Conservation (phyloP, 1,140 invertebrate species). For the Ostrea denselamellosa region DNA sequence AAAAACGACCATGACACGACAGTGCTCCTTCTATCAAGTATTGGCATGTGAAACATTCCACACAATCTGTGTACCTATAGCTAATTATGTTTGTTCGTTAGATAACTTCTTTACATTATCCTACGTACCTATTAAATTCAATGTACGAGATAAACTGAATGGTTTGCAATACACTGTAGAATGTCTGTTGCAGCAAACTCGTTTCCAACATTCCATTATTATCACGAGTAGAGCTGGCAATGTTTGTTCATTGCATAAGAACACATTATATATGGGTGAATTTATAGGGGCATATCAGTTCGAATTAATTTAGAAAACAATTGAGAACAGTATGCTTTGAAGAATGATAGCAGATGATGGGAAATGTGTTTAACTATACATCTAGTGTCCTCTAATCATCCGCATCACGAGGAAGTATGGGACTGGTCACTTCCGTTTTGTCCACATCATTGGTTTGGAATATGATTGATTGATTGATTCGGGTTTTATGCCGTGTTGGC, state of each 20-base stretch:
- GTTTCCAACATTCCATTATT: conserved; percentile 1
- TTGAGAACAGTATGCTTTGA: too few relatives aligned
- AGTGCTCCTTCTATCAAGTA: background rate
- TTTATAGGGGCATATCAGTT: background rate
- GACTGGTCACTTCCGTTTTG: background rate
- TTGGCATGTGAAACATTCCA: background rate
- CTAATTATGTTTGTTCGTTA: conserved; percentile 5
- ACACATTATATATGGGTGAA: background rate
- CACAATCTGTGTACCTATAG: background rate
- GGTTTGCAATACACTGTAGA: background rate
- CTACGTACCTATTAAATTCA: background rate
- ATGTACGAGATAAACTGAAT: background rate
- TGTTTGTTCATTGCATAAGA: conserved; percentile 9
- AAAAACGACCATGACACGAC: background rate
- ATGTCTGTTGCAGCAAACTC: conserved; percentile 14
- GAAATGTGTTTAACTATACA: background rate
- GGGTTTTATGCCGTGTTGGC: too few relatives aligned
- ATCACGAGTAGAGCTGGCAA: background rate
- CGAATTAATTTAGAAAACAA: background rate
- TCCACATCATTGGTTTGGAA: background rate
- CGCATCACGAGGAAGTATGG: background rate
- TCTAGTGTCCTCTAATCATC: background rate
- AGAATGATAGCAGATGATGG: too few relatives aligned
- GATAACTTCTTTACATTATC: background rate
- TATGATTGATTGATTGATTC: too few relatives aligned